Base-by-base conservation (phyloP, 1,140 invertebrate species). In the Caerostris extrusa region DNA sequence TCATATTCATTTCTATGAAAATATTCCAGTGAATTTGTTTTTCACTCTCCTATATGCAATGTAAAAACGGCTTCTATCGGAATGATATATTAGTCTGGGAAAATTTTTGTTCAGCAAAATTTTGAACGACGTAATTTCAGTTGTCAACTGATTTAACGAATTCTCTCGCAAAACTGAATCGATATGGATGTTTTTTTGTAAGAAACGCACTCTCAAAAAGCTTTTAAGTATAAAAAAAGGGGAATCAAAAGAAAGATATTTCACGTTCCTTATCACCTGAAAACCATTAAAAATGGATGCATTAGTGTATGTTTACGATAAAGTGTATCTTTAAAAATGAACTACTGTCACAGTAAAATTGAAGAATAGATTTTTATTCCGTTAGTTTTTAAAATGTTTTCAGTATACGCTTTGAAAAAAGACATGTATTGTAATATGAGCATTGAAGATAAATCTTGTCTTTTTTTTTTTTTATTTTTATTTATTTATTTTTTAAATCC, bases 41-140 rank as follows among this genome's bases (percentile, higher is more conserved):
- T 53, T 34, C 10, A 53, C 7, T 77, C 8, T 12, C 50, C 50
- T 77, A 77, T 77, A 53, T n/a, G n/a, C 53, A 14, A 77, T 50
- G 34, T 12, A 12, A 77, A 77, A 50, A 14, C 53, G 71, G 34
- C 71, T 50, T 50, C 5, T 14, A 67, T 12, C 8, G 50, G 7
- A 77, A 50, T 50, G 34, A 77, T 77, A 77, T 77, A 77, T 50
- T 77, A 53, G 71, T 77, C 71, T 53, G 34, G 71, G 12, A 77
- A 12, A 53, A 19, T 12, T 77, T 77, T 10, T 10, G 34, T 12
- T 77, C 71, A 12, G 50, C 10, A 3, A 50, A 53, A 12, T 77
- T 12, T 5, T 12, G 34, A 12, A 77, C 0, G 7, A 53, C 50
- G 19, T 14, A 53, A 12, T 53, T 77, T 77, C 53, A 50, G 8